Percentiles rank a stretch among this genome's conserved stretches.
Conservation (phyloP, 2,113 vertebrate species). For the Pterocles orientalis region DNA sequence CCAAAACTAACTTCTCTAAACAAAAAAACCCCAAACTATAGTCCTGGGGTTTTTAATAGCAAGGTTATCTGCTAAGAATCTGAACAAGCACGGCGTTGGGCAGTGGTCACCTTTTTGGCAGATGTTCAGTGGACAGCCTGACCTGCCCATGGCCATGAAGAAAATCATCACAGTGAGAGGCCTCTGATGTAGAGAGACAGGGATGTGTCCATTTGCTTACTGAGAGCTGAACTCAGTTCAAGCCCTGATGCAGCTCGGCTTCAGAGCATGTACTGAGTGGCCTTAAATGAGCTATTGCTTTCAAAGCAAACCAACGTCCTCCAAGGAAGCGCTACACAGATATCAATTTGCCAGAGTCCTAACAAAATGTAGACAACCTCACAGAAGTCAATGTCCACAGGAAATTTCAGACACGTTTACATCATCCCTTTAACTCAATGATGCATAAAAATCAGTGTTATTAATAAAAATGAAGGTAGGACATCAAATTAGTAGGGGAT, state of each 20-base stretch:
- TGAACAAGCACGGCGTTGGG: neutral
- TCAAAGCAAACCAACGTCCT: neutral
- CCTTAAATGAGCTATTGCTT: neutral
- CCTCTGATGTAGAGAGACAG: neutral
- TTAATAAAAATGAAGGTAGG: neutral
- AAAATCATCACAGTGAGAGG: neutral
- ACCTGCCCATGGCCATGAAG: neutral
- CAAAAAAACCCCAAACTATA: neutral
- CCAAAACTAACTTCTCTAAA: neutral
- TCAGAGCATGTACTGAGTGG: neutral
- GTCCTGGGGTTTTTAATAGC: neutral
- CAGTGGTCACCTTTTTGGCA: neutral
- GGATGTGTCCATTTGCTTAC: neutral
- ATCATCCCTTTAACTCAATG: neutral
- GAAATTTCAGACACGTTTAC: neutral
- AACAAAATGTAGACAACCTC: neutral
- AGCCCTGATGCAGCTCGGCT: neutral
- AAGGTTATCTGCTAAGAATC: neutral
- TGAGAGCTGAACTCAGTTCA: neutral
- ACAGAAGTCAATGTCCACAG: neutral
- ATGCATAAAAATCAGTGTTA: neutral
- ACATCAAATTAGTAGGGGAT: neutral
- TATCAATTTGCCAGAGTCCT: neutral
- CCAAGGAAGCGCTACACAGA: neutral
- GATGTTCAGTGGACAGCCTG: neutral